Evolutionary conservation across 2,113 vertebrate genomes (phyloP).

Genomic region (Podilymbus podiceps): DNA sequence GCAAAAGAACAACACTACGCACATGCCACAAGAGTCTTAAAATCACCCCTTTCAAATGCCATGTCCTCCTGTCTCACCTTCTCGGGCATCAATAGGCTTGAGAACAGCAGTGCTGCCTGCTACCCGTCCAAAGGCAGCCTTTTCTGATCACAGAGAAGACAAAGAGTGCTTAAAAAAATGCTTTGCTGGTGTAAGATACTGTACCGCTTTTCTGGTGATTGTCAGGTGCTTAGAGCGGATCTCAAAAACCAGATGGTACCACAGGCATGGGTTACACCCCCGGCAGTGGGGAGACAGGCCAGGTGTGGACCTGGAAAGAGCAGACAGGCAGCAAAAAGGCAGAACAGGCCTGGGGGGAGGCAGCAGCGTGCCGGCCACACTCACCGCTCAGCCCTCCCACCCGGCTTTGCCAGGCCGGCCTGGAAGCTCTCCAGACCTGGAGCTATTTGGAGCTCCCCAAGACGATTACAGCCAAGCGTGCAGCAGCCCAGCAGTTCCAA

Average conservation of each 20-base stretch:
- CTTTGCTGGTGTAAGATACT: neutral
- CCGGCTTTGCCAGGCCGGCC: neutral
- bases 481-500: neutral
- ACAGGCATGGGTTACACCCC: neutral
- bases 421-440: neutral
- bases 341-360: neutral
- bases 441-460: neutral
- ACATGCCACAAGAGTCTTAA: neutral
- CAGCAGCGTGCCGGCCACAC: neutral
- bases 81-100: neutral
- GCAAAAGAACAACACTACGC: neutral
- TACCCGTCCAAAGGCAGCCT: neutral
- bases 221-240: neutral
- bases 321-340: neutral
- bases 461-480: neutral
- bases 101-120: fast-evolving
- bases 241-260: neutral
- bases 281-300: neutral
- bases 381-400: neutral
- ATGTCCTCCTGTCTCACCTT: neutral
- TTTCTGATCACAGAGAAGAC: neutral
- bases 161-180: neutral
- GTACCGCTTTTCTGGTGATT: neutral
- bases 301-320: neutral
- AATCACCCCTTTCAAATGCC: neutral